These are phyloP conservation scores for Anoplophora glabripennis DNA, from an alignment of 1,140 invertebrate species.

Conservation along the genomic window DNA sequence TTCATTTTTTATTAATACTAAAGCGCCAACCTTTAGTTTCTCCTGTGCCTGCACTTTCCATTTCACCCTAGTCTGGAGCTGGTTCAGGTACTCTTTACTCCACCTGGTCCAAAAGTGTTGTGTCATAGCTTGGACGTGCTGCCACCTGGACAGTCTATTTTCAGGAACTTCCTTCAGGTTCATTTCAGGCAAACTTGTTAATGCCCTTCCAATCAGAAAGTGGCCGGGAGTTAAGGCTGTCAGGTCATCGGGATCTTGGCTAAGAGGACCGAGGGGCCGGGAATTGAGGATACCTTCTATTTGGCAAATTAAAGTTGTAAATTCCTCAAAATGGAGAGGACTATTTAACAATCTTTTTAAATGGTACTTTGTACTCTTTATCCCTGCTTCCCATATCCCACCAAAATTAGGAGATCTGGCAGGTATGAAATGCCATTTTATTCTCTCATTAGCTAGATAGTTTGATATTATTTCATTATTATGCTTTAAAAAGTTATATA, in stretches of 20 bases:
- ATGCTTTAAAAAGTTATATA: not conserved
- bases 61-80: conserved; percentile 23
- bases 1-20: conserved; percentile 28
- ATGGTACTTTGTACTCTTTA: too few species aligned
- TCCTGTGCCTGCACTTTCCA: conserved; percentile 7
- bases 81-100: conserved; percentile 29
- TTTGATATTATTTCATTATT: not conserved
- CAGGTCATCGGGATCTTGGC: conserved; percentile 27
- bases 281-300: conserved; percentile 29
- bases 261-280: conserved; percentile 23
- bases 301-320: too few species aligned
- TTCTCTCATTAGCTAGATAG: not conserved
- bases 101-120: conserved; percentile 12
- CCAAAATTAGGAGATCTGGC: too few species aligned
- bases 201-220: conserved; percentile 28
- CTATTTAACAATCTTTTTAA: too few species aligned
- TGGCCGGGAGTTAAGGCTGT: conserved; percentile 26
- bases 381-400: too few species aligned
- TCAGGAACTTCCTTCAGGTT: not conserved
- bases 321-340: too few species aligned
- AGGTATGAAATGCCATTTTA: not conserved
- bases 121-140: conserved; percentile 3
- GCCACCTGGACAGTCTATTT: not conserved
- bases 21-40: not conserved
- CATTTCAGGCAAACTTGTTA: conserved; percentile 6